phyloP scores from a whole-genome alignment of 2,797 vertebrate genomes.

The Spinus pinus region DNA sequence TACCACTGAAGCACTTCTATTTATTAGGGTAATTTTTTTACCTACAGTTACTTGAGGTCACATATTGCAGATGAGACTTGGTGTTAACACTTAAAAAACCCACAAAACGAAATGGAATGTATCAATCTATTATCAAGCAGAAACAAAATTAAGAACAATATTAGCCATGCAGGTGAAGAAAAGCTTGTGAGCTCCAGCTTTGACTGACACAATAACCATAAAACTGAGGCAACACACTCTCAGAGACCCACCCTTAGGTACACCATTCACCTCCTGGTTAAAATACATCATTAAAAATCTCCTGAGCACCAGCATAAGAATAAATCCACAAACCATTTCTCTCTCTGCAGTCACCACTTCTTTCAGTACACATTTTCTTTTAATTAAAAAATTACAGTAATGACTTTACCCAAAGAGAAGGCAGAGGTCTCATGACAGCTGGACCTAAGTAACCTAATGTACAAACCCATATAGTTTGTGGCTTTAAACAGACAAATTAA shows the following conservation, averaged over 20 bases:
- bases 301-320: not conserved
- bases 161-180: not conserved
- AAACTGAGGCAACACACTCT: not conserved
- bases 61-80: not conserved
- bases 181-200: not conserved
- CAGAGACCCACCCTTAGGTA: not conserved
- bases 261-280: not conserved
- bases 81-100: not conserved
- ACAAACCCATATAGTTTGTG: not conserved
- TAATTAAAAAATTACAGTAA: not conserved
- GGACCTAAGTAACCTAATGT: not conserved
- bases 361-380: not conserved
- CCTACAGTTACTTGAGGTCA: not conserved
- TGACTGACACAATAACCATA: not conserved
- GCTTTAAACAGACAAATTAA: not conserved
- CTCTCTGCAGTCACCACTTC: not conserved
- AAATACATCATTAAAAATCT: not conserved
- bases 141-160: not conserved
- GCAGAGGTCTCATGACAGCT: not conserved
- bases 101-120: not conserved
- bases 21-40: not conserved
- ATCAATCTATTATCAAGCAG: not conserved
- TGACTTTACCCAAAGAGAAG: not conserved
- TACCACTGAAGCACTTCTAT: not conserved
- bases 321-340: not conserved